Percentiles rank a stretch among this genome's conserved stretches.
phyloP scores from a whole-genome alignment of 1,140 invertebrate species.

The Elymnias hypermnestra region DNA sequence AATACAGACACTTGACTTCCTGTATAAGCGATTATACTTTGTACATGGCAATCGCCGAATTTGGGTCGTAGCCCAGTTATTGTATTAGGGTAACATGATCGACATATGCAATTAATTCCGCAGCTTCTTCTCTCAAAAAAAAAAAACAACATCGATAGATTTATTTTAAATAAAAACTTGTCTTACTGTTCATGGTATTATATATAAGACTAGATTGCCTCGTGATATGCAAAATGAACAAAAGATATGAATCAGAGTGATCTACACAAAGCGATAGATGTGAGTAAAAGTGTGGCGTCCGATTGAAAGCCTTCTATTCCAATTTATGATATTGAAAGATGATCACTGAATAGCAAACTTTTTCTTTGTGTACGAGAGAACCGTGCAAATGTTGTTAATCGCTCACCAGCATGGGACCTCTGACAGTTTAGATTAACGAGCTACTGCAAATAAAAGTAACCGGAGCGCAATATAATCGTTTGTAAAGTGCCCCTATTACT shows the following conservation, averaged over 20 bases:
- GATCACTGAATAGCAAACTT: slow-evolving; percentile 36
- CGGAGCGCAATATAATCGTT: slow-evolving; percentile 32
- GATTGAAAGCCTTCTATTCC: slow-evolving; percentile 44
- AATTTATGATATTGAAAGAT: slow-evolving; percentile 44
- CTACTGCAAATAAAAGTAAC: slow-evolving; percentile 37
- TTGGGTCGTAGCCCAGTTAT: neutral
- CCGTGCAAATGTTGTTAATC: slow-evolving; percentile 50
- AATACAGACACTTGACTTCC: too few relatives aligned
- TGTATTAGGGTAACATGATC: neutral
- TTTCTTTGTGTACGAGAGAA: slow-evolving; percentile 22
- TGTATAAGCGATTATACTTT: too few relatives aligned
- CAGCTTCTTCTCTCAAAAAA: neutral
- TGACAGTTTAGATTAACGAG: slow-evolving; percentile 42
- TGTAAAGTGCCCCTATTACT: slow-evolving; percentile 40
- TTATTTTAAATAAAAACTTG: slow-evolving; percentile 12
- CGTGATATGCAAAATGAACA: slow-evolving; percentile 32
- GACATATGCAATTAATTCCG: neutral
- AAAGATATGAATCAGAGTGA: too few relatives aligned
- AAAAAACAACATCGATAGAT: neutral
- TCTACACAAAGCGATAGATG: slow-evolving; percentile 40
- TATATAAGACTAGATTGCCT: slow-evolving; percentile 19
- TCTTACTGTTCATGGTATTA: slow-evolving; percentile 13
- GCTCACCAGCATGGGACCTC: slow-evolving; percentile 40
- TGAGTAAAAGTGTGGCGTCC: slow-evolving; percentile 59
- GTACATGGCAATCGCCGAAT: too few relatives aligned